Evolutionary conservation across 2,888 invertebrate genomes (phyloP), one percentile per base, ranked within the genome.

Genomic region (Amitus sp.): DNA sequence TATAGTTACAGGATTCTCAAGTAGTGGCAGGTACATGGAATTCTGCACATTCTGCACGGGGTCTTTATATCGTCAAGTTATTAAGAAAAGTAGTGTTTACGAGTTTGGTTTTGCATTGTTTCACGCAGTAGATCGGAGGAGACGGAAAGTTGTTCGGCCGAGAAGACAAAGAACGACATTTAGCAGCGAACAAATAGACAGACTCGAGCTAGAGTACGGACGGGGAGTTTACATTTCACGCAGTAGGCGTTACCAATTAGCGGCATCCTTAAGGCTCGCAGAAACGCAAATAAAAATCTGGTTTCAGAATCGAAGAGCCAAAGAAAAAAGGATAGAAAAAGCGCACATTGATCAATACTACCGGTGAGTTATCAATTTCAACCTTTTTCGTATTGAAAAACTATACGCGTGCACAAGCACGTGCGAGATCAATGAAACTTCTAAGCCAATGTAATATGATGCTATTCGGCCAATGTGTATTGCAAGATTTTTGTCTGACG

Each of bases 321-420:
- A 97, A 83, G 96, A 97, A 81, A 97, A 97, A 83, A 86, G 97
- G 65, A 95, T 97, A 68, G 96, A 97, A 80, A 97, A 97, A 77
- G 96, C 96, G 0, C 56, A 64, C 1, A 34, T 96, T 64, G 96
- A 97, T 84, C 96, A 96, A 77, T 96, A 96, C 74, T 94, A 95
- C 81, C 90, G 96, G 96, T 18, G 9, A 20, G 19, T 43, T 9
- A 27, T 40, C 27, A 23, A 42, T 27, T 12, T 19, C 4, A 27
- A 27, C 9, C n/a, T n/a, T n/a, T n/a, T n/a, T n/a, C n/a, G n/a
- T n/a, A n/a, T n/a, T n/a, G n/a, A n/a, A n/a, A n/a, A n/a, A n/a
- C n/a, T n/a, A n/a, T n/a, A n/a, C n/a, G n/a, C n/a, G n/a, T n/a
- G n/a, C n/a, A n/a, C n/a, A n/a, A n/a, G n/a, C n/a, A n/a, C n/a